Evolutionary conservation across 2,888 invertebrate species (phyloP), one percentile per base, ranked within the genome.

Genomic region (Diadegma fenestrale): DNA sequence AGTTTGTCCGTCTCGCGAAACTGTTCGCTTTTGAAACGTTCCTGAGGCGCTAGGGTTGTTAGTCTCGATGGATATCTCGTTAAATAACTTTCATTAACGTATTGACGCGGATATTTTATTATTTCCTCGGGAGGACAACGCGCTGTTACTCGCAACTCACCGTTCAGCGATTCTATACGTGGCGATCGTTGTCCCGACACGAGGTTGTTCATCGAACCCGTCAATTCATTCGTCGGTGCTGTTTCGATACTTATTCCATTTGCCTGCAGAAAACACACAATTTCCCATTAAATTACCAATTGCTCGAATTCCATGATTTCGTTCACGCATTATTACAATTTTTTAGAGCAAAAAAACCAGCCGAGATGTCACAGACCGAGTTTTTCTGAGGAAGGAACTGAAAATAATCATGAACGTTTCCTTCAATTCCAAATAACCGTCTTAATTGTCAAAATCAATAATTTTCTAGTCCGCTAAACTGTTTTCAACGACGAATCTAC

Each of bases 151-250:
- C 91, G 90, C 80, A 93, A 94, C 94, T 93, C 93, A 94, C 94
- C 94, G 92, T 94, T 94, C 58, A 93, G 89, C 33, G 93, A 92
- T 82, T 94, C 94, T 78, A 93, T 90, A 83, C 92, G 91, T 41
- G 92, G 92, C n/a, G 91, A 91, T 81, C 91, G 92, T 77, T 87
- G 92, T 69, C 90, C 92, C 33, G 92, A 89, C 8, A 92, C 92
- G 45, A 94, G 89, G 82, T 93, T 93, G 80, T 93, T 94, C 89
- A 92, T 92, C n/a, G 94, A 93, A 66, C 92, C 93, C 17, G 92
- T 91, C 5, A 93, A 87, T 58, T 94, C 94, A 69, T 88, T 91
- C 66, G 86, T 90, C 26, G 90, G 86, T 77, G 90, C 90, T 17
- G 90, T 88, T 77, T 92, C 90, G 80, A 91, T 86, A n/a, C 85